These are phyloP conservation scores for Gisinianus flammeolus DNA, from an alignment of 2,888 invertebrate species.

Conservation along the genomic window DNA sequence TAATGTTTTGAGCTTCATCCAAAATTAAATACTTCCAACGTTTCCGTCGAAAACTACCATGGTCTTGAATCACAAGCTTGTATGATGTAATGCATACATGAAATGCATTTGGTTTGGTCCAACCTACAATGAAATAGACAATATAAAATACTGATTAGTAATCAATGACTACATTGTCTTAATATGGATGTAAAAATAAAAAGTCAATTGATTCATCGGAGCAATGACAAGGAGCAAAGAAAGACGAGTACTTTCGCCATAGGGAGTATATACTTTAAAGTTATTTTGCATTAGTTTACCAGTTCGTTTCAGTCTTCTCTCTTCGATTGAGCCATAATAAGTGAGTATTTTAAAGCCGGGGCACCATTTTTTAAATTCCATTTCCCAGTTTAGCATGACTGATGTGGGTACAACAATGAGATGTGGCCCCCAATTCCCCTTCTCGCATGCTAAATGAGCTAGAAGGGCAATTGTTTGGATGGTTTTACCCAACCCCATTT, in stretches of 20 bases:
- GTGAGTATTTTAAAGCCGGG: conserved; percentile 98
- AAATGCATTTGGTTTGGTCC: conserved; percentile 99
- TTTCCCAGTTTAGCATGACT: conserved; percentile 99
- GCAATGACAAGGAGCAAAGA: not conserved
- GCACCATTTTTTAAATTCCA: conserved; percentile 99
- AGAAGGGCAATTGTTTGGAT: conserved; percentile 95
- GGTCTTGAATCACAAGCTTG: conserved; percentile 97
- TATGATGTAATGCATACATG: conserved; percentile 98
- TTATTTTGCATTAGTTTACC: conserved; percentile 62
- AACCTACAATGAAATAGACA: conserved; percentile 65
- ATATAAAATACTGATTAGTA: not conserved
- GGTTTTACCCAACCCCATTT: conserved; percentile 97
- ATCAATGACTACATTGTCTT: too few species aligned
- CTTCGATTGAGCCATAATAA: conserved; percentile 96
- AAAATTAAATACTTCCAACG: conserved; percentile 98
- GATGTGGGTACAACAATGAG: conserved; percentile 98
- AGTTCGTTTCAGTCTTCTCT: conserved; percentile 85
- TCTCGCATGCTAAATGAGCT: conserved; percentile 91
- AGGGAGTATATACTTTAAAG: too few species aligned
- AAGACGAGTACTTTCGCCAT: too few species aligned
- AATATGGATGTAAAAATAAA: not conserved
- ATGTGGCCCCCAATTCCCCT: conserved; percentile 97
- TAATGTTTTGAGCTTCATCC: conserved; percentile 99
- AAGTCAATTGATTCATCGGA: too few species aligned
- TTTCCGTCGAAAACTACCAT: conserved; percentile 94